Conservation (phyloP, 2,113 vertebrate genomes). For the Mobula birostris region DNA sequence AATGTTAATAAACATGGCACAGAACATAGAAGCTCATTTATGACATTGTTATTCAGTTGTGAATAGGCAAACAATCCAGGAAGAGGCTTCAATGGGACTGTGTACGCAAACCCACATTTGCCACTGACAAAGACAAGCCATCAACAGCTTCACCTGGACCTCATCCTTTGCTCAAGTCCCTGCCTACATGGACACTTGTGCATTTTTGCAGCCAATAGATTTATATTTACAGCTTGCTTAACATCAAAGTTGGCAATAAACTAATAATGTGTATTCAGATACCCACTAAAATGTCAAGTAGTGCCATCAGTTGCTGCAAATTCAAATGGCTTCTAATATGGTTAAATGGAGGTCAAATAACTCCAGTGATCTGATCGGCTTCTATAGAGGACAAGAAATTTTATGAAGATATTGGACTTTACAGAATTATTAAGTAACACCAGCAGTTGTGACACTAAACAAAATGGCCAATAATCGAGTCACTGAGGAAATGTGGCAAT, state of each 20-base stretch:
- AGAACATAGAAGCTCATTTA: conserved; percentile 20
- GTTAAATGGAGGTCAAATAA: background rate
- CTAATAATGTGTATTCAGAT: background rate
- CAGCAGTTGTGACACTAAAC: background rate
- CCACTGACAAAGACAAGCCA: background rate
- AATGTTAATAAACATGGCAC: conserved; percentile 25
- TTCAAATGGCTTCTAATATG: background rate
- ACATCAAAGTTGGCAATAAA: conserved; percentile 9
- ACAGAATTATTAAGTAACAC: background rate
- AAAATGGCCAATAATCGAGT: background rate
- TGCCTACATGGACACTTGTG: background rate
- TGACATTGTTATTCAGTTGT: conserved; percentile 32
- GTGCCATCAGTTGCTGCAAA: background rate
- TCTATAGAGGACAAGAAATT: background rate
- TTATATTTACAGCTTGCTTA: background rate
- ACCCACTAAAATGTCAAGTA: background rate
- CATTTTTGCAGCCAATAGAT: conserved; percentile 44
- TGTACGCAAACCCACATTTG: conserved; percentile 12
- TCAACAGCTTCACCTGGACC: conserved; percentile 26
- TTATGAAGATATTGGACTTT: background rate
- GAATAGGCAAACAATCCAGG: conserved; percentile 15
- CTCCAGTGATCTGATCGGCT: background rate
- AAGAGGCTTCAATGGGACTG: conserved; percentile 24
- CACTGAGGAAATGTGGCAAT: background rate
- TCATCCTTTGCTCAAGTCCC: background rate